Base-by-base conservation (phyloP, 92 coral and sea anemone genomes). In the Blastomussa wellsi region DNA sequence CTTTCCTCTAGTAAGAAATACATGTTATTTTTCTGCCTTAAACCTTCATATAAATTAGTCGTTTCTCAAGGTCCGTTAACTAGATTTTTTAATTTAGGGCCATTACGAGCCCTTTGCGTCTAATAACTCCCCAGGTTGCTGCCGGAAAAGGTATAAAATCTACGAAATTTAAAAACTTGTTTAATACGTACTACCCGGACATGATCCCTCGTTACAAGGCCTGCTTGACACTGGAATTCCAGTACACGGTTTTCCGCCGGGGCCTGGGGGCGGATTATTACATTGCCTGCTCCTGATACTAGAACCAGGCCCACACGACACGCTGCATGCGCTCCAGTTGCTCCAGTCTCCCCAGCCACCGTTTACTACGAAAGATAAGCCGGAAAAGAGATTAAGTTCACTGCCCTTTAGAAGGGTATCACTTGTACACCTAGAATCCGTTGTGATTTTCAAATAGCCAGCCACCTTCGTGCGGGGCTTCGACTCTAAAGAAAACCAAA, bases 221-320 rank as follows among this genome's bases (percentile, higher is more conserved):
- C 8, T 70, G 57, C 16, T 82, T 6, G 12, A 49, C 11, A 82
- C 33, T 4, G 86, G 78, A 51, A 52, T 70, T 42, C 92, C 92
- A 4, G 44, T 36, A 19, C 92, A 89, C 0, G 42, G 64, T 15
- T 32, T 79, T 0, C 92, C 92, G 28, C 89, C 87, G 80, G 84
- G 69, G 3, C 89, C 48, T 35, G 92, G 92, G 19, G 71, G 66
- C 7, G 92, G 92, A 29, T 84, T 85, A 52, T 82, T 62, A 38
- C 86, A 82, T 70, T 57, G 48, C 70, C 86, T 65, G 41, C 78
- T 82, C 68, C 86, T 82, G 78, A 82, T 71, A 11, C 69, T 71
- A 7, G 86, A 71, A 22, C 86, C 86, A 71, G 78, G 70, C 55
- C 86, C 86, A 70, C 86, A 82, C 29, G 86, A 51, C 44, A 2